Evolutionary conservation across 1,140 invertebrate species (phyloP).

Genomic region (Xylocopa sonorina): DNA sequence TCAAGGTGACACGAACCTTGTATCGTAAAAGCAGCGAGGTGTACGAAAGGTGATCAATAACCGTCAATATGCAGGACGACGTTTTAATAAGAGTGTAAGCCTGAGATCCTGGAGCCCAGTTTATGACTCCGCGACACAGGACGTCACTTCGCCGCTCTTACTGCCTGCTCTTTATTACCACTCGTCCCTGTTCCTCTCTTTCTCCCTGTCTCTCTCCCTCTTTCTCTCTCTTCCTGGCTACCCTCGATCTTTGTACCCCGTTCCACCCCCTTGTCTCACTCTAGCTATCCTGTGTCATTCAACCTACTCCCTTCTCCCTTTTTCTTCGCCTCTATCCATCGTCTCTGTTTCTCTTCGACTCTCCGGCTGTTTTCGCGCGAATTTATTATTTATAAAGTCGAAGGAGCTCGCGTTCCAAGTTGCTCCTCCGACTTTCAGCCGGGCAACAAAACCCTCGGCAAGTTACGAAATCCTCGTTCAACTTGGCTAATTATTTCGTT

Average conservation of each 20-base stretch:
- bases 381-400: slow-evolving; percentile 81
- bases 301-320: neutral
- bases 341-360: neutral
- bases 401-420: slow-evolving; percentile 66
- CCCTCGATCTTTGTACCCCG: slow-evolving; percentile 35
- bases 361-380: slow-evolving; percentile 47
- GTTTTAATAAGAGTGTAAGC: slow-evolving; percentile 78
- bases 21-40: slow-evolving; percentile 67
- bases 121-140: slow-evolving; percentile 79
- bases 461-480: too few species aligned
- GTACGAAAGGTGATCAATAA: slow-evolving; percentile 75
- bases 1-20: slow-evolving; percentile 59
- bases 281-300: neutral
- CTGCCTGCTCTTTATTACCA: slow-evolving; percentile 76
- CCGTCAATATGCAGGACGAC: slow-evolving; percentile 76
- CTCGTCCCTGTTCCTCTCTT: slow-evolving; percentile 59
- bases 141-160: slow-evolving; percentile 77
- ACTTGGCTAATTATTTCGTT: too few species aligned
- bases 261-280: slow-evolving; percentile 11
- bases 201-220: slow-evolving; percentile 48
- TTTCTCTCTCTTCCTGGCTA: slow-evolving; percentile 54
- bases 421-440: slow-evolving; percentile 25
- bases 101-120: slow-evolving; percentile 71
- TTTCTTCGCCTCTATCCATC: neutral
- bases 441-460: slow-evolving; percentile 20